These are phyloP conservation scores for Ctenicera cuprea DNA, from an alignment of 2,888 invertebrate genomes.

Conservation along the genomic window DNA sequence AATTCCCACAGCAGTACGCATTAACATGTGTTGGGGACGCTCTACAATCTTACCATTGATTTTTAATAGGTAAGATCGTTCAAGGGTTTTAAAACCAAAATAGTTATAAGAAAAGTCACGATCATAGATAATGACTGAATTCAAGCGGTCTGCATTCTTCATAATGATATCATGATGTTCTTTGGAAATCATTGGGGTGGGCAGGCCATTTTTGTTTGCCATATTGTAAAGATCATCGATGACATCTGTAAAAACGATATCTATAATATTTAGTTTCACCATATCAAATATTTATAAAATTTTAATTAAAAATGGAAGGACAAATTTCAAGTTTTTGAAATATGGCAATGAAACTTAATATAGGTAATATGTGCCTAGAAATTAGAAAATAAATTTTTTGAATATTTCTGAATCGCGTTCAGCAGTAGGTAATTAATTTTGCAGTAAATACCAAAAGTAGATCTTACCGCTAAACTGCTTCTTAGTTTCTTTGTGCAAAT, in stretches of 20 bases:
- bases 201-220: constrained; percentile 80
- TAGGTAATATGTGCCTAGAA: too few relatives aligned
- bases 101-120: constrained; percentile 98
- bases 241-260: constrained; percentile 85
- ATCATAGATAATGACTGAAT: constrained; percentile 97
- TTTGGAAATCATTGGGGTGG: constrained; percentile 91
- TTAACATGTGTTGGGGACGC: constrained; percentile 98
- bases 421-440: too few relatives aligned
- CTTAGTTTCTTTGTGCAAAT: constrained; percentile 98
- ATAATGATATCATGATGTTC: constrained; percentile 87
- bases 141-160: constrained; percentile 90
- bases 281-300: background rate
- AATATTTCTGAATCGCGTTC: too few relatives aligned
- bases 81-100: constrained; percentile 99
- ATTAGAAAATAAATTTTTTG: too few relatives aligned
- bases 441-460: too few relatives aligned
- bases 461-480: constrained; percentile 94
- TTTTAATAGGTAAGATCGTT: constrained; percentile 94
- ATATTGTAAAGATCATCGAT: constrained; percentile 90
- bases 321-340: too few relatives aligned
- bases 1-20: constrained; percentile 97
- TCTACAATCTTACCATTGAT: constrained; percentile 95
- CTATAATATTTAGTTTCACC: too few relatives aligned
- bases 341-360: too few relatives aligned
- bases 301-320: too few relatives aligned